Conservation (phyloP, 2,888 invertebrate genomes). For the Caenorhabditis sp. region DNA sequence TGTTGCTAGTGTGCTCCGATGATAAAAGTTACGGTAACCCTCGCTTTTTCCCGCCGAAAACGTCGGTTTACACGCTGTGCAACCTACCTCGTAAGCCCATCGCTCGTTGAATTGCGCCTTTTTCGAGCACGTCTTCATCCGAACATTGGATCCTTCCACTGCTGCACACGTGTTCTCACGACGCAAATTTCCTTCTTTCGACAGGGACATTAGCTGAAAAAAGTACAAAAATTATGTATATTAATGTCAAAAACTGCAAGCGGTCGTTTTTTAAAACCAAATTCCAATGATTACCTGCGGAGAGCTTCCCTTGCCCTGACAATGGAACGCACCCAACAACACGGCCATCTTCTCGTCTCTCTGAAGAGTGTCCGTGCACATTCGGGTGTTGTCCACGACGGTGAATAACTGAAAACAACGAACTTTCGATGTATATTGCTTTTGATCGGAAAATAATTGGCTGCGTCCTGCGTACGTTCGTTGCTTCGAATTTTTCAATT, state of each 20-base stretch:
- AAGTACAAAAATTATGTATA: no score
- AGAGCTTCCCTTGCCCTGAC: constrained; percentile 80
- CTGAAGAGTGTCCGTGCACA: constrained; percentile 80
- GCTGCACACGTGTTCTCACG: constrained; percentile 81
- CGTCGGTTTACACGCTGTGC: not conserved
- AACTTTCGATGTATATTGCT: no score
- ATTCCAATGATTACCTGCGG: no score
- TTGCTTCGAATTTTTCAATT: no score
- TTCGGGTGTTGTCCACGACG: constrained; percentile 50
- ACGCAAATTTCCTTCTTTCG: constrained; percentile 76
- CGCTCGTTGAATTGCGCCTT: constrained; percentile 72
- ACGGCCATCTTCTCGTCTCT: constrained; percentile 73
- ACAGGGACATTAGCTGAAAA: constrained; percentile 82
- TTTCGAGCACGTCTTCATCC: constrained; percentile 82
- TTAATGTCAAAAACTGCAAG: no score
- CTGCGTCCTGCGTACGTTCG: no score
- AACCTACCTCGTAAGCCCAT: constrained; percentile 83
- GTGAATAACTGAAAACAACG: constrained; percentile 66
- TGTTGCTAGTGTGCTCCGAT: no score
- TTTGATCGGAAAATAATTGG: no score
- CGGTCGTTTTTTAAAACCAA: constrained; percentile 63
- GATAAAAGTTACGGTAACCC: no score
- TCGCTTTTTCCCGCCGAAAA: not conserved
- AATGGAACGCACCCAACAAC: constrained; percentile 76
- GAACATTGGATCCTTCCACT: constrained; percentile 60